phyloP scores from a whole-genome alignment of 2,797 vertebrate genomes.

The Oreochromis mossambicus region DNA sequence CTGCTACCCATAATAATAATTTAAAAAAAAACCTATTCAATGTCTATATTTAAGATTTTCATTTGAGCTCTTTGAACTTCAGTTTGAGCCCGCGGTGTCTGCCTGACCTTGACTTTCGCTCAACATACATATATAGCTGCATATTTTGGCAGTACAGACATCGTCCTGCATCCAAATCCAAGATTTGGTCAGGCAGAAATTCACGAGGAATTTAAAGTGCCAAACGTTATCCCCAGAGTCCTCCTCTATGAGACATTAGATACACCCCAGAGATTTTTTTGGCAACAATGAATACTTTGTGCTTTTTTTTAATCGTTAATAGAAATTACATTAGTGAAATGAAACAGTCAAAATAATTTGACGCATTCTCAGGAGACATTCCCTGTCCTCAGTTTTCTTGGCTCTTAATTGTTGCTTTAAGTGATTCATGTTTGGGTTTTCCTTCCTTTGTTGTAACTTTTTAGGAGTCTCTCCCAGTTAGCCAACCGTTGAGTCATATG shows the following conservation, averaged over 20 bases:
- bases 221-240: background rate
- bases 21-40: background rate
- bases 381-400: background rate
- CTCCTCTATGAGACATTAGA: background rate
- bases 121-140: background rate
- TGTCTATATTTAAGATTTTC: background rate
- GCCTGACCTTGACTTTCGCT: background rate
- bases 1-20: background rate
- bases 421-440: background rate
- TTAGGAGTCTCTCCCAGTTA: background rate
- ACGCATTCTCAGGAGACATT: background rate
- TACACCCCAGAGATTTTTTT: background rate
- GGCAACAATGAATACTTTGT: background rate
- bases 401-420: background rate
- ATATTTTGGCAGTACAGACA: background rate
- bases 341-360: background rate
- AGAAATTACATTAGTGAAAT: background rate
- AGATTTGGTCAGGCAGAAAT: background rate
- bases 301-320: rapidly evolving
- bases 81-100: background rate
- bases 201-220: background rate
- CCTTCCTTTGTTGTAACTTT: background rate
- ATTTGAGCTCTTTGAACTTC: background rate
- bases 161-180: background rate
- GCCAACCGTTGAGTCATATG: background rate